phyloP scores from a whole-genome alignment of 2,888 invertebrate species.

The Trissolcus japonicus region DNA sequence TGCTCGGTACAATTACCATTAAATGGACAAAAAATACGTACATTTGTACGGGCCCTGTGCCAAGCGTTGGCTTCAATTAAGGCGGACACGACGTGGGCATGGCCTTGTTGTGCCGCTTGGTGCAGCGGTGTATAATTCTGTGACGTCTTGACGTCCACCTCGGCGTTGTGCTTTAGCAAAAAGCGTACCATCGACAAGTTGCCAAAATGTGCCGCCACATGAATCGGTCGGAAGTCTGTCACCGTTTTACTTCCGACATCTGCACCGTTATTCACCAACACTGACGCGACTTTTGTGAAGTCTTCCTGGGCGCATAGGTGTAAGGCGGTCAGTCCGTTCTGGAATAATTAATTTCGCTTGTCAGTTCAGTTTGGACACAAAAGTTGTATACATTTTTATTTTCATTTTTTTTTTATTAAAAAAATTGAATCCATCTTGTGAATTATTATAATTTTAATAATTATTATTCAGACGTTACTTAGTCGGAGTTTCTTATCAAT shows the following conservation, averaged over 20 bases:
- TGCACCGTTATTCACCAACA: slow-evolving; percentile 87
- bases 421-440: background rate
- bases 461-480: too few species aligned
- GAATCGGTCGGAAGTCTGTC: slow-evolving; percentile 96
- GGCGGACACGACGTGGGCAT: slow-evolving; percentile 94
- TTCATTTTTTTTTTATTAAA: background rate
- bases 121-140: slow-evolving; percentile 92
- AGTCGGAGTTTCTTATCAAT: background rate
- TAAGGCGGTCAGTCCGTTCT: slow-evolving; percentile 94
- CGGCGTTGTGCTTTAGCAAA: slow-evolving; percentile 91
- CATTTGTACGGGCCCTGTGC: slow-evolving; percentile 95
- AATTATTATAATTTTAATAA: too few species aligned
- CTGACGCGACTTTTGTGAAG: slow-evolving; percentile 88
- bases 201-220: slow-evolving; percentile 98
- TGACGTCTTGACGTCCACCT: slow-evolving; percentile 87
- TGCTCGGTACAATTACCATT: background rate
- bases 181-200: slow-evolving; percentile 94
- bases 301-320: slow-evolving; percentile 98
- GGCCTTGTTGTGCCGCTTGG: slow-evolving; percentile 99
- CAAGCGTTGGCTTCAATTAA: slow-evolving; percentile 94
- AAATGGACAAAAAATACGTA: slow-evolving; percentile 77
- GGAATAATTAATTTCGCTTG: slow-evolving; percentile 59
- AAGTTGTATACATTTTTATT: background rate
- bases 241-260: slow-evolving; percentile 84
- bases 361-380: background rate